A percentile compares a stretch with the other conserved stretches of the same genome.
Conservation (phyloP, 2,797 vertebrate species). For the Hemitrygon akajei region DNA sequence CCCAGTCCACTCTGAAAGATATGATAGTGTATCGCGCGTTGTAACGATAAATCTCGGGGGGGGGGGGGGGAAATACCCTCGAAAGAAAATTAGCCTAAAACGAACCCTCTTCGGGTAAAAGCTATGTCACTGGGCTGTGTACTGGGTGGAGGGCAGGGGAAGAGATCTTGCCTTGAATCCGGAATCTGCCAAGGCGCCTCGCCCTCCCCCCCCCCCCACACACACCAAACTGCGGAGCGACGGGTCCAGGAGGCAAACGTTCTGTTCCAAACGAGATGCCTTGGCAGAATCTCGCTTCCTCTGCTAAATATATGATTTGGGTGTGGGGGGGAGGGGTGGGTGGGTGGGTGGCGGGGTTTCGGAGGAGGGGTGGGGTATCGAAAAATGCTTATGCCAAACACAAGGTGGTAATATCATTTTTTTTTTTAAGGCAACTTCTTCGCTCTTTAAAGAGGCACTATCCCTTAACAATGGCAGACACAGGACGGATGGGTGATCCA, state of each 20-base stretch:
- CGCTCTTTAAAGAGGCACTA: slow-evolving; percentile 22
- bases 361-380: too few species aligned
- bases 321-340: too few species aligned
- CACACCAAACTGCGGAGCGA: neutral
- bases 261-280: neutral
- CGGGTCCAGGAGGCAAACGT: neutral
- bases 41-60: neutral
- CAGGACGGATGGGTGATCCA: neutral
- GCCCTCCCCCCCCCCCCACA: too few species aligned
- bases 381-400: slow-evolving; percentile 12
- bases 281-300: neutral
- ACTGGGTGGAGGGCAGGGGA: neutral
- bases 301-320: neutral
- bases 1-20: neutral
- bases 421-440: slow-evolving; percentile 15
- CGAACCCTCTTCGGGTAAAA: slow-evolving; percentile 14
- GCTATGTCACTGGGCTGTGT: slow-evolving; percentile 20
- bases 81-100: neutral
- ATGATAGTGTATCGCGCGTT: slow-evolving; percentile 32
- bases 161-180: slow-evolving; percentile 1
- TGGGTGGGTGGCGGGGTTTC: too few species aligned
- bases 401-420: neutral
- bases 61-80: too few species aligned
- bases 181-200: too few species aligned
- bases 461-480: slow-evolving; percentile 28